These are phyloP conservation scores for Tursiops truncatus DNA, from an alignment of 2,113 vertebrate species.

Conservation along the genomic window DNA sequence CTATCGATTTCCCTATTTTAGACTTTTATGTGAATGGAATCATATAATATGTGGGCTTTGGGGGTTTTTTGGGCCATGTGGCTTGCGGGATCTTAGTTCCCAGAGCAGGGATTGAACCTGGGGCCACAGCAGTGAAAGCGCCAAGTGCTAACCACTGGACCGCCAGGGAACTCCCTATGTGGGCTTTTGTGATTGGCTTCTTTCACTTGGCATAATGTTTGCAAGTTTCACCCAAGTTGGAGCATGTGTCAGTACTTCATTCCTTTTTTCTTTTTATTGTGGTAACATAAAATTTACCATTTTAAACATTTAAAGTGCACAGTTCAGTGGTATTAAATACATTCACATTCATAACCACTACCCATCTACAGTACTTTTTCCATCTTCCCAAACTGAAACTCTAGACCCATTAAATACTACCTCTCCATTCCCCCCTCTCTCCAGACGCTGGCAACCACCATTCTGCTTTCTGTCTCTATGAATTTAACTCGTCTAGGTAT, in stretches of 20 bases:
- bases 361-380: background rate
- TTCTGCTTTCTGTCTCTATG: background rate
- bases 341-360: background rate
- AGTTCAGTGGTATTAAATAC: background rate
- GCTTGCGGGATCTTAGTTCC: background rate
- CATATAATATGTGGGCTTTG: background rate
- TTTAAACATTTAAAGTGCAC: background rate
- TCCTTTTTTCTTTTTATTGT: background rate
- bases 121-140: background rate
- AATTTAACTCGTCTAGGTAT: background rate
- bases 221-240: background rate
- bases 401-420: background rate
- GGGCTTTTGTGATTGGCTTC: background rate
- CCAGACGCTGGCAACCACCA: background rate
- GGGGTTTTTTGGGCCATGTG: background rate
- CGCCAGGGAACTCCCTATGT: background rate
- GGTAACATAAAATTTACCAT: background rate
- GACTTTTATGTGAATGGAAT: background rate
- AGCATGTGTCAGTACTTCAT: background rate
- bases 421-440: background rate
- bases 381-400: background rate
- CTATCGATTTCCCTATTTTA: background rate
- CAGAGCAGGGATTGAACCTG: background rate
- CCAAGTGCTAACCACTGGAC: background rate
- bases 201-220: background rate